These are phyloP conservation scores for Patiria miniata DNA, from an alignment of 35 echinoderm and acorn worm genomes.

Conservation along the genomic window DNA sequence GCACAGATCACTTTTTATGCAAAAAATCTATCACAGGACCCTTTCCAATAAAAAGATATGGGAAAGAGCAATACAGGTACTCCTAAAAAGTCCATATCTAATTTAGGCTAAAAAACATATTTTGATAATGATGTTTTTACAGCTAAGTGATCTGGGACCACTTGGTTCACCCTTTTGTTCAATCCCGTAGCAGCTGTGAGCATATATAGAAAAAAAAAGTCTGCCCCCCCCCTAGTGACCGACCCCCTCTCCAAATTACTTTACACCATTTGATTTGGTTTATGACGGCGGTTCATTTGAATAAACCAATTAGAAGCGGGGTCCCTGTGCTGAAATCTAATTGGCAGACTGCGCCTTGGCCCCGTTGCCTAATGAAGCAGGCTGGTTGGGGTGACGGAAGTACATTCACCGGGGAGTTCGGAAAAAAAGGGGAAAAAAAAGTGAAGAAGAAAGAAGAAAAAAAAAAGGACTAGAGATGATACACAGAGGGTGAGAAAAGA, in stretches of 20 bases:
- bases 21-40: no score
- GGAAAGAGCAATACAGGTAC: no score
- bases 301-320: constrained; percentile 24
- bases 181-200: not conserved
- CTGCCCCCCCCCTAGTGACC: not conserved
- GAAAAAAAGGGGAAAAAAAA: not conserved
- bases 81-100: no score
- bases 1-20: no score
- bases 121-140: constrained; percentile 26
- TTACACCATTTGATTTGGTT: constrained; percentile 31
- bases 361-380: constrained; percentile 29
- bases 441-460: not conserved
- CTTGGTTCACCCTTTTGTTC: not conserved
- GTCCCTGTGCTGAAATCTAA: constrained; percentile 30
- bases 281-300: constrained; percentile 28
- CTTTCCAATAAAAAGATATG: no score
- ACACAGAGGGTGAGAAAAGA: no score
- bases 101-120: no score
- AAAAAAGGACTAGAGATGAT: not conserved
- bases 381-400: not conserved
- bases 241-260: constrained; percentile 23
- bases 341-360: constrained; percentile 11
- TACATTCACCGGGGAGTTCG: constrained; percentile 15
- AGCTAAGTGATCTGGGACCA: constrained; percentile 4
- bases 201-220: no score